Conservation (phyloP, 2,888 invertebrate species). For the Dicycla oo region DNA sequence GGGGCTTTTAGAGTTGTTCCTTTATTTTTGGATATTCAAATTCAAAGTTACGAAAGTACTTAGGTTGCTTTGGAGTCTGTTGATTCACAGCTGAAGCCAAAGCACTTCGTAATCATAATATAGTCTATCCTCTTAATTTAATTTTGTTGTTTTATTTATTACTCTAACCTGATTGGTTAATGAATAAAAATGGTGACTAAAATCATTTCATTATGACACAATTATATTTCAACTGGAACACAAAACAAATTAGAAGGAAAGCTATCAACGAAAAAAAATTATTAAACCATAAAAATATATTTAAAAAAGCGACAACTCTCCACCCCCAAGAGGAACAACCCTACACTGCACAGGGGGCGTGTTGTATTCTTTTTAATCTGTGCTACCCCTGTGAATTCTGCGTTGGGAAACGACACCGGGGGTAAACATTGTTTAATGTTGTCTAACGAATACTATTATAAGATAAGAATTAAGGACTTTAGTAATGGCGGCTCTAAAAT, state of each 20-base stretch:
- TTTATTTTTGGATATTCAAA: not conserved
- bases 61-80: constrained; percentile 4
- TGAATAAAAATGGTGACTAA: not conserved
- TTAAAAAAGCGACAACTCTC: not conserved
- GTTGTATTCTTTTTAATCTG: constrained; percentile 80
- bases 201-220: not conserved
- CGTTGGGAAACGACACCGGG: constrained; percentile 64
- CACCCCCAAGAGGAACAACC: constrained; percentile 39
- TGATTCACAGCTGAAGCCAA: not conserved
- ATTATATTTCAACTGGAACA: not conserved
- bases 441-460: constrained; percentile 71
- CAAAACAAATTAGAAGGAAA: not conserved
- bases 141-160: not conserved
- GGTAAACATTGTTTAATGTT: constrained; percentile 75
- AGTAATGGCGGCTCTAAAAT: constrained; percentile 37
- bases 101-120: not conserved
- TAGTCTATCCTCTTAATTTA: not conserved
- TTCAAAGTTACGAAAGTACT: not conserved
- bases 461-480: constrained; percentile 69
- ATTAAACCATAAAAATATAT: not conserved
- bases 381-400: constrained; percentile 72
- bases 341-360: constrained; percentile 64
- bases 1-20: constrained; percentile 11
- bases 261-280: not conserved
- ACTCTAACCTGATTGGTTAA: not conserved